These are phyloP conservation scores for Lycocorax pyrrhopterus DNA, from an alignment of 2,113 vertebrate genomes.

Conservation along the genomic window DNA sequence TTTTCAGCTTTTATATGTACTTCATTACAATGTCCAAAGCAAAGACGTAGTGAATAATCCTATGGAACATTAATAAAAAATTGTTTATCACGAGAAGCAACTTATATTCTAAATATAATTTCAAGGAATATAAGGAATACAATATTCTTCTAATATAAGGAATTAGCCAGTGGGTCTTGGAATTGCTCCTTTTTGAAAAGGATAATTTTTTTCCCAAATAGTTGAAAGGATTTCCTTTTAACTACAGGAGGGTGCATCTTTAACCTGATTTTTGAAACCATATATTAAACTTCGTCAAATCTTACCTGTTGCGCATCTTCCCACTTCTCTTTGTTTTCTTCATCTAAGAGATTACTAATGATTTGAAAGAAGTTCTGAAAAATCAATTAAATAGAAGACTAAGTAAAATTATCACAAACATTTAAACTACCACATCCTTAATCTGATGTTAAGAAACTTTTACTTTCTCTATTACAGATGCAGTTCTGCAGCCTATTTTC, in stretches of 20 bases:
- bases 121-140: not conserved
- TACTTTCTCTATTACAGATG: not conserved
- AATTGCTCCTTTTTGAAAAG: not conserved
- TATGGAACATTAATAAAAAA: not conserved
- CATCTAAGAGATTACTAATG: slow-evolving; percentile 98
- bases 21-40: not conserved
- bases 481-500: not conserved
- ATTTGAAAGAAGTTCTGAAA: slow-evolving; percentile 99
- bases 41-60: not conserved
- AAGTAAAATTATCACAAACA: not conserved
- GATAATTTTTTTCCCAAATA: not conserved
- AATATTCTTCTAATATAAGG: not conserved
- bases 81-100: not conserved
- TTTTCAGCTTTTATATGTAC: not conserved
- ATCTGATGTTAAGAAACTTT: not conserved
- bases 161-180: not conserved
- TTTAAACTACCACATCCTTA: not conserved
- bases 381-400: slow-evolving; percentile 60
- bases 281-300: not conserved
- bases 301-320: slow-evolving; percentile 97
- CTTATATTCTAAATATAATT: not conserved
- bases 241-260: not conserved
- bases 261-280: not conserved
- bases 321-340: slow-evolving; percentile 99
- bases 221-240: not conserved